Percentiles rank a stretch among this genome's conserved stretches.
Conservation (phyloP, 2,113 vertebrate genomes). For the Lutjanus erythropterus region DNA sequence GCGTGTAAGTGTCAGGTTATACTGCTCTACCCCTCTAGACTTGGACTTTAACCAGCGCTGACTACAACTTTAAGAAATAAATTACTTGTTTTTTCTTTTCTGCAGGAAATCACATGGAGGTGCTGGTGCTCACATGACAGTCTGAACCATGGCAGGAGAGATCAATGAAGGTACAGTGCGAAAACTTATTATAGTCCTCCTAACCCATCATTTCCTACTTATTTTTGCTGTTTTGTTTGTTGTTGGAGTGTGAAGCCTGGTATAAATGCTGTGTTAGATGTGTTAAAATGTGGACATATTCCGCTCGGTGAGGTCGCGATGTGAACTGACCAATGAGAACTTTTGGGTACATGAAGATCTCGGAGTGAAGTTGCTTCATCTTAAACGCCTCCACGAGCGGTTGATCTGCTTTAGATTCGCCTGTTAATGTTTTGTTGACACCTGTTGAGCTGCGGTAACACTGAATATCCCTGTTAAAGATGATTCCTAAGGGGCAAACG, state of each 20-base stretch:
- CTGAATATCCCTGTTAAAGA: neutral
- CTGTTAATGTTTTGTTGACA: neutral
- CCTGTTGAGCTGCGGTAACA: neutral
- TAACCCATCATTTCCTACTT: neutral
- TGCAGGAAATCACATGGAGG: conserved; percentile 89
- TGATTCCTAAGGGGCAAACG: neutral
- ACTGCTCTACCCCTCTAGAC: neutral
- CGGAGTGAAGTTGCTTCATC: conserved; percentile 16
- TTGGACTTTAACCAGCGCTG: conserved; percentile 69
- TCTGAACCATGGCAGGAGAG: conserved; percentile 83
- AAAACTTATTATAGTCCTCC: conserved; percentile 21
- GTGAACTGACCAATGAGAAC: conserved; percentile 26
- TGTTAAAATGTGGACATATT: neutral
- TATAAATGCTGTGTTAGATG: neutral
- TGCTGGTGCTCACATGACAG: conserved; percentile 86
- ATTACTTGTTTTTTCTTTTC: conserved; percentile 73
- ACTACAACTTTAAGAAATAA: conserved; percentile 84
- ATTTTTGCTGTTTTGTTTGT: neutral
- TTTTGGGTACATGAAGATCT: conserved; percentile 62
- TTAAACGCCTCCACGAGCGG: neutral
- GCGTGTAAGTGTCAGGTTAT: neutral
- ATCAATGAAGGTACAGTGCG: conserved; percentile 85
- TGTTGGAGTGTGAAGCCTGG: neutral
- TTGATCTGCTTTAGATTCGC: neutral
- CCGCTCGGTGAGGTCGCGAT: neutral